Percentiles rank a stretch among this genome's conserved stretches.
These are phyloP conservation scores for Zaprionus taronus DNA, from an alignment of 1,140 invertebrate genomes.

Conservation along the genomic window DNA sequence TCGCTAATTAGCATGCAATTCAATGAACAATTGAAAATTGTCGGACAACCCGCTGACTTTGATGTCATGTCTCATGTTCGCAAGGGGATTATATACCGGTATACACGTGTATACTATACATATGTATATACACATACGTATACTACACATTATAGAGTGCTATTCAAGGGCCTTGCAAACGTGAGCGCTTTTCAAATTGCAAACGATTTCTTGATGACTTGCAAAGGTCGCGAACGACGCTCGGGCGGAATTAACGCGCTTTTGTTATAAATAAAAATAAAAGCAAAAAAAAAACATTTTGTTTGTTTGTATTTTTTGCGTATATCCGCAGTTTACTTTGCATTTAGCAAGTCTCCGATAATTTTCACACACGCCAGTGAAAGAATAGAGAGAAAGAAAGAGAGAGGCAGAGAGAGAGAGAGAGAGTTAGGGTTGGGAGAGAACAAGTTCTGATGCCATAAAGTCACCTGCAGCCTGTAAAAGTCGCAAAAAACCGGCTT, in stretches of 20 bases:
- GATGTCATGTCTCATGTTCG: slow-evolving; percentile 60
- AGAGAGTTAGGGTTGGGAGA: not conserved
- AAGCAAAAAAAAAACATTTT: slow-evolving; percentile 10
- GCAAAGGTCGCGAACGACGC: slow-evolving; percentile 43
- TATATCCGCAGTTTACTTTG: slow-evolving; percentile 39
- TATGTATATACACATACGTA: not conserved
- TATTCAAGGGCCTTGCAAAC: slow-evolving; percentile 47
- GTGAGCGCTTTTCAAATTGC: slow-evolving; percentile 54
- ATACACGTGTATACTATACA: not conserved
- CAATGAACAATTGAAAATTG: slow-evolving; percentile 71
- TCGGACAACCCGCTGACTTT: slow-evolving; percentile 55
- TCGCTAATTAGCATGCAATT: slow-evolving; percentile 76
- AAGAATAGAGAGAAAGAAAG: slow-evolving; percentile 5
- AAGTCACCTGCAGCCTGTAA: slow-evolving; percentile 35
- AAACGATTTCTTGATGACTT: slow-evolving; percentile 57
- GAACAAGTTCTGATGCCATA: slow-evolving; percentile 65
- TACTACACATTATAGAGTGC: not conserved
- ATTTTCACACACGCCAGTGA: slow-evolving; percentile 45
- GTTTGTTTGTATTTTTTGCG: not conserved
- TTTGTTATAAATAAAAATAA: slow-evolving; percentile 39
- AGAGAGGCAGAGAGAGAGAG: not conserved
- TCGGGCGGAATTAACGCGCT: slow-evolving; percentile 42
- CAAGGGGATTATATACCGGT: slow-evolving; percentile 43
- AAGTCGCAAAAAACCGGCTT: slow-evolving; percentile 68
- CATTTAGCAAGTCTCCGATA: slow-evolving; percentile 49